These are phyloP conservation scores for Charina bottae DNA, from an alignment of 2,113 vertebrate genomes.

Conservation along the genomic window DNA sequence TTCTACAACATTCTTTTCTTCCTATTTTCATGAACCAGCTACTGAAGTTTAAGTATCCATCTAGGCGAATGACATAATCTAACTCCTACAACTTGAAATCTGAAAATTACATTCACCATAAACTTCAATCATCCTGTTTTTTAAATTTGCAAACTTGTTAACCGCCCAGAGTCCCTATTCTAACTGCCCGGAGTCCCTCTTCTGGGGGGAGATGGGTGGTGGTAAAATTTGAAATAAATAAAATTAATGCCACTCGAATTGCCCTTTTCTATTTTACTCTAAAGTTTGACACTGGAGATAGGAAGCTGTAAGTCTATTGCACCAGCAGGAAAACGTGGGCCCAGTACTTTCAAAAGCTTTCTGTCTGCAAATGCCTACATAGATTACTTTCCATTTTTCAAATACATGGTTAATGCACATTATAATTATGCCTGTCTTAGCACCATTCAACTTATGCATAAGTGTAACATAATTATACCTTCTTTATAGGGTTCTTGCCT, in stretches of 20 bases:
- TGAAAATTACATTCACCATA: not conserved
- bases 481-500: not conserved
- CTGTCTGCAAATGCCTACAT: not conserved
- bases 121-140: not conserved
- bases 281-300: not conserved
- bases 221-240: too few relatives aligned
- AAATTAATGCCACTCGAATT: not conserved
- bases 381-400: not conserved
- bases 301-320: not conserved
- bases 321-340: not conserved
- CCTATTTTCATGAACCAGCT: too few relatives aligned
- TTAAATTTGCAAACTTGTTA: not conserved
- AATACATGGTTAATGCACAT: not conserved
- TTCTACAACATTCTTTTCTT: not conserved
- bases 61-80: not conserved
- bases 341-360: not conserved
- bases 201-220: too few relatives aligned
- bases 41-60: not conserved
- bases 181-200: too few relatives aligned
- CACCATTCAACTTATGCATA: constrained; percentile 10
- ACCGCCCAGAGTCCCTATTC: too few relatives aligned
- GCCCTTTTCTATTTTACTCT: not conserved
- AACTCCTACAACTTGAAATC: not conserved
- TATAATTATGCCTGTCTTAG: constrained; percentile 21
- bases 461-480: constrained; percentile 15